Base-by-base conservation (phyloP, 2,888 invertebrate species). In the Eupithecia abbreviata region DNA sequence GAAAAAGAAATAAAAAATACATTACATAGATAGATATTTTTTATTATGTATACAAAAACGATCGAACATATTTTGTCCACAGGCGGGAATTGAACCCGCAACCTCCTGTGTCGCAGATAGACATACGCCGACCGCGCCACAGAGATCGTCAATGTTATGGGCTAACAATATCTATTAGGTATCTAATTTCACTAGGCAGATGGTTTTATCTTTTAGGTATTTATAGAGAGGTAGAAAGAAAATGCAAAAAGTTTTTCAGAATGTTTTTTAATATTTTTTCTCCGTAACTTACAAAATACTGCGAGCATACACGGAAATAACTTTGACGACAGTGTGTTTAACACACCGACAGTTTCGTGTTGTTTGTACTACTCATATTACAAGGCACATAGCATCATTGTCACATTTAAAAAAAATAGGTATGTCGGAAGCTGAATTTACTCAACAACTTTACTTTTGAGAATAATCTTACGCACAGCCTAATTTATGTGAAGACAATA, bases 211-310 rank as follows among this genome's bases (percentile, higher is more conserved):
- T 51, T 15, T 15, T 51, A 51, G 51, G 9, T 55, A n/a, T 9
- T 9, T 1, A 9, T 2, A 18, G 18, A 18, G n/a, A 30, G 9
- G 62, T 62, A 62, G 30, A 62, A 62, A 30, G 62, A 62, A 67
- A 15, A 15, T 15, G 15, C 66, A 15, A 42, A 41, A 42, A 9
- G 42, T 66, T 66, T 66, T 13, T 42, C 41, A 41, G 6, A 42
- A 66, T 42, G 66, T 66, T 66, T 18, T 66, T 66, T 30, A 30
- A 66, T 86, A 90, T 85, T 90, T 91, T 91, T 88, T 87, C 85
- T 89, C 86, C 82, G 85, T 87, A 84, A 84, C 86, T 87, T 84
- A 65, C 30, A 71, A 79, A 78, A 68, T 72, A 77, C 72, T 62
- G 73, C 74, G 80, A 78, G 78, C 77, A 72, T 75, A 82, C 81